phyloP scores from a whole-genome alignment of 2,797 vertebrate genomes.

The Ataeniobius toweri region DNA sequence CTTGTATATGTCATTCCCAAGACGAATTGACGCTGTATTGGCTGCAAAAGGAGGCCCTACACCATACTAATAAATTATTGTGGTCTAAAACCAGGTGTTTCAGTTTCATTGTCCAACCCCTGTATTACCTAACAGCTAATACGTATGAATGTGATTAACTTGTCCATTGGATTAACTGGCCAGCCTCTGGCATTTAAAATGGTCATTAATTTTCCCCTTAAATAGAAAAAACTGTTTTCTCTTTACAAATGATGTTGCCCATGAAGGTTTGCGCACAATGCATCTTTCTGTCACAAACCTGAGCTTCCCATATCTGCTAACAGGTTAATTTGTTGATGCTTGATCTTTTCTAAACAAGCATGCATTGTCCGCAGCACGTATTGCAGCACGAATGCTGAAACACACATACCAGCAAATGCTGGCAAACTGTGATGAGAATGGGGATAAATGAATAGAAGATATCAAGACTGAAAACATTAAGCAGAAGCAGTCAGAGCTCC shows the following conservation, averaged over 20 bases:
- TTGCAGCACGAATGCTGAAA: not conserved
- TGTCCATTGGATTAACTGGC: not conserved
- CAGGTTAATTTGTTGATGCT: not conserved
- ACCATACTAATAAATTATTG: too few relatives aligned
- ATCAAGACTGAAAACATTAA: slow-evolving; percentile 32
- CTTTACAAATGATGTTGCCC: too few relatives aligned
- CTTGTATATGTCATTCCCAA: too few relatives aligned
- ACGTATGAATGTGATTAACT: too few relatives aligned
- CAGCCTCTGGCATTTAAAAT: not conserved
- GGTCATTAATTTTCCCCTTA: not conserved
- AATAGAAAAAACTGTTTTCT: too few relatives aligned
- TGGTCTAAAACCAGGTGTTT: too few relatives aligned
- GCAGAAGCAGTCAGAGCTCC: slow-evolving; percentile 28
- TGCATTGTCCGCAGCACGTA: not conserved
- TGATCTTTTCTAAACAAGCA: not conserved
- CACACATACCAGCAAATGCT: slow-evolving; percentile 7
- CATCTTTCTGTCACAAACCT: not conserved
- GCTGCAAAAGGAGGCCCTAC: too few relatives aligned
- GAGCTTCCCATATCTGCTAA: not conserved
- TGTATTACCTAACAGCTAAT: too few relatives aligned
- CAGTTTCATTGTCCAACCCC: too few relatives aligned
- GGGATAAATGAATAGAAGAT: slow-evolving; percentile 25
- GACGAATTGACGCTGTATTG: too few relatives aligned
- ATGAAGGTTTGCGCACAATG: not conserved
- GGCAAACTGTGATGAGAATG: slow-evolving; percentile 8